Conservation (phyloP, 2,888 invertebrate species). For the Hirtodrosophila alboralis region DNA sequence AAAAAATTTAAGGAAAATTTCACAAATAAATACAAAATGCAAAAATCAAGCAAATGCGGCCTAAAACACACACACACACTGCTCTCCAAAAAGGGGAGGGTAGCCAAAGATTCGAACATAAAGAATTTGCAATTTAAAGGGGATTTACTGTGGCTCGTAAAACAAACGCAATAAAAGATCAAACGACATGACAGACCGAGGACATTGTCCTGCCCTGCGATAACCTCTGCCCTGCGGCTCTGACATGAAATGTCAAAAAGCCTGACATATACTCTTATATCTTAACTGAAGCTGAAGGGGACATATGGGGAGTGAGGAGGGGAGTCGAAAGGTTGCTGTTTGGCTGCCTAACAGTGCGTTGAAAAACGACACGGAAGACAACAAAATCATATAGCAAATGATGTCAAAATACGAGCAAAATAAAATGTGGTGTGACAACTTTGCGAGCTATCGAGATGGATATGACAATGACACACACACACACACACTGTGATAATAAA, state of each 20-base stretch:
- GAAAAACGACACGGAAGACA: constrained; percentile 41
- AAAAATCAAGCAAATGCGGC: constrained; percentile 24
- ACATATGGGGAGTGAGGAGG: neutral
- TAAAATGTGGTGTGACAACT: constrained; percentile 76
- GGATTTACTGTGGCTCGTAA: constrained; percentile 76
- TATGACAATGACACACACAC: constrained; percentile 62
- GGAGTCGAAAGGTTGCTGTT: constrained; percentile 2
- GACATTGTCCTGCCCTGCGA: constrained; percentile 51
- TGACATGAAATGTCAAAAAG: constrained; percentile 69
- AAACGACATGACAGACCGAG: constrained; percentile 71
- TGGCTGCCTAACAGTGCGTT: constrained; percentile 43
- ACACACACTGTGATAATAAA: constrained; percentile 45
- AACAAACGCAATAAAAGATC: constrained; percentile 80
- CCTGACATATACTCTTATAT: constrained; percentile 49
- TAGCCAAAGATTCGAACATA: constrained; percentile 71
- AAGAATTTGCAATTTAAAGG: constrained; percentile 80
- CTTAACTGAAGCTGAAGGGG: constrained; percentile 1
- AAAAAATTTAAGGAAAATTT: constrained; percentile 51
- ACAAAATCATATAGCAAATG: constrained; percentile 45
- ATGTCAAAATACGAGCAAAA: constrained; percentile 66
- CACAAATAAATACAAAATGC: constrained; percentile 43
- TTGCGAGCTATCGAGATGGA: constrained; percentile 65
- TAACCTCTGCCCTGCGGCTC: constrained; percentile 49
- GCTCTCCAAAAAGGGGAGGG: neutral
- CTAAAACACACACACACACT: neutral